phyloP scores from a whole-genome alignment of 2,797 vertebrate genomes.

The Rhincodon typus region DNA sequence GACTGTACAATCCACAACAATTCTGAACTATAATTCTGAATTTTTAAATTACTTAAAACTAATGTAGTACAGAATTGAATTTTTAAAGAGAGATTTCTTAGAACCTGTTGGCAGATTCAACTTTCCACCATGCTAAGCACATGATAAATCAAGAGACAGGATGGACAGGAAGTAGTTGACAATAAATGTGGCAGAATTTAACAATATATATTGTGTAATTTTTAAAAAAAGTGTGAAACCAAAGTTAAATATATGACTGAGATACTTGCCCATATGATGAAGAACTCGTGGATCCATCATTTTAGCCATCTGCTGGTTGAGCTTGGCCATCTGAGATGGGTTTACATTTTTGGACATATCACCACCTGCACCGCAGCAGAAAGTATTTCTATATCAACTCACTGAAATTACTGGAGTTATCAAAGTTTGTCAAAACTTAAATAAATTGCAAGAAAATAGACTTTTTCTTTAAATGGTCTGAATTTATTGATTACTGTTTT shows the following conservation, averaged over 20 bases:
- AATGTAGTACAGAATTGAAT: neutral
- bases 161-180: neutral
- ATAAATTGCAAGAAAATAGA: neutral
- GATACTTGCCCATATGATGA: constrained; percentile 87
- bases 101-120: neutral
- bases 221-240: neutral
- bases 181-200: neutral
- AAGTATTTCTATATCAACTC: neutral
- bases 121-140: neutral
- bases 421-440: neutral
- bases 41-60: neutral
- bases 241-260: neutral
- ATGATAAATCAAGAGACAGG: neutral
- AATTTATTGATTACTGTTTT: neutral
- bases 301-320: constrained; percentile 98
- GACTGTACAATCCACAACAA: too few species aligned
- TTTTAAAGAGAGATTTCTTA: neutral
- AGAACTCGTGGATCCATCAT: constrained; percentile 99
- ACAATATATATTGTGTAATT: neutral
- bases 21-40: too few species aligned
- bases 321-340: constrained; percentile 92
- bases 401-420: neutral
- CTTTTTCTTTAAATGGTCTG: neutral
- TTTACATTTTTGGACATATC: constrained; percentile 99
- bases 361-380: constrained; percentile 63